phyloP scores from a whole-genome alignment of 2,888 invertebrate species.

The Epsilonema sp. region DNA sequence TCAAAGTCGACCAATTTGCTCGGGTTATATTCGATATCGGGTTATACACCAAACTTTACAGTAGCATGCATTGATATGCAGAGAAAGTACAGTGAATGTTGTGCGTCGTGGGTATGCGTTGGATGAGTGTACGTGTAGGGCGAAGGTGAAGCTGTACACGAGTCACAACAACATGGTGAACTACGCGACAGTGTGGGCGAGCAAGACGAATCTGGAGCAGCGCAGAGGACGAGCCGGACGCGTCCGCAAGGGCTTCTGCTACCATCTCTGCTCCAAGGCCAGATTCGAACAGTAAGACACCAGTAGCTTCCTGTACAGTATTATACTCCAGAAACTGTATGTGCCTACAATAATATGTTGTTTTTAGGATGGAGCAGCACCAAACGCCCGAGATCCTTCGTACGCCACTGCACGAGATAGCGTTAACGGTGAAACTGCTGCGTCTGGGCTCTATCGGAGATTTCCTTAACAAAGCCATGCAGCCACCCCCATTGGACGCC shows the following conservation, averaged over 20 bases:
- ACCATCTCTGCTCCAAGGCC: slow-evolving; percentile 56
- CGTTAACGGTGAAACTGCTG: slow-evolving; percentile 69
- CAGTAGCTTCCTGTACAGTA: too few relatives aligned
- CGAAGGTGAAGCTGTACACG: slow-evolving; percentile 89
- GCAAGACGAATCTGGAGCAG: slow-evolving; percentile 80
- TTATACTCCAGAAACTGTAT: too few relatives aligned
- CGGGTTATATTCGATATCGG: too few relatives aligned
- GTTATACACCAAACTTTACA: too few relatives aligned
- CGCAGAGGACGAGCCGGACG: slow-evolving; percentile 84
- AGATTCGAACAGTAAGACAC: slow-evolving; percentile 33
- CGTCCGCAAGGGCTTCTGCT: slow-evolving; percentile 76
- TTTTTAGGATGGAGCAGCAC: slow-evolving; percentile 43
- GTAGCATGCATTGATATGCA: too few relatives aligned
- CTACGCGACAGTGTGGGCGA: slow-evolving; percentile 79
- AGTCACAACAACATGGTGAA: slow-evolving; percentile 97
- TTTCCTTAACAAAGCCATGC: slow-evolving; percentile 73
- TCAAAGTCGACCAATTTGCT: too few relatives aligned
- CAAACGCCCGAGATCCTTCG: slow-evolving; percentile 92
- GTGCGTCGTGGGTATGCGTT: too few relatives aligned
- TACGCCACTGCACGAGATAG: slow-evolving; percentile 82
- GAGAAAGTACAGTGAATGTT: too few relatives aligned
- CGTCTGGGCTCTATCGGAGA: slow-evolving; percentile 74
- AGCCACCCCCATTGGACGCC: slow-evolving; percentile 88
- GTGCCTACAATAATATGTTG: too few relatives aligned
- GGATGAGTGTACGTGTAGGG: too few relatives aligned